Conservation (phyloP, 1,140 invertebrate species). For the Prorops nasuta region DNA sequence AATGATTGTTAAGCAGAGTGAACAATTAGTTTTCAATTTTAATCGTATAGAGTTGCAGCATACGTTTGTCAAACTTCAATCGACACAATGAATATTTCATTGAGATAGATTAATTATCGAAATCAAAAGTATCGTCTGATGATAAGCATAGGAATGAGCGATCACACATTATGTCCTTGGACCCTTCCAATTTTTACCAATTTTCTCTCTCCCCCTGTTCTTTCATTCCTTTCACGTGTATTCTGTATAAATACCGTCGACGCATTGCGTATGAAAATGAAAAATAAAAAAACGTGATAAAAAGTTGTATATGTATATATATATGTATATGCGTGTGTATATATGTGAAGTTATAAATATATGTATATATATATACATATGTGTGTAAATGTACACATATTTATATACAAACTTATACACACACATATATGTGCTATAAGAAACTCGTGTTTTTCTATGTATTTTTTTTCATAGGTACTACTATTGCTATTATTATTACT, state of each 20-base stretch:
- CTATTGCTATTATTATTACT: constrained; percentile 26
- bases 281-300: constrained; percentile 30
- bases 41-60: too few relatives aligned
- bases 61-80: too few relatives aligned
- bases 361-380: constrained; percentile 36
- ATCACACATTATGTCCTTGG: too few relatives aligned
- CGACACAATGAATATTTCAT: too few relatives aligned
- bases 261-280: constrained; percentile 14
- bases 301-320: constrained; percentile 22
- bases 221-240: constrained; percentile 10
- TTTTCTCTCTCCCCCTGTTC: neutral
- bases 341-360: neutral
- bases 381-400: too few relatives aligned
- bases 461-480: constrained; percentile 18
- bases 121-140: too few relatives aligned
- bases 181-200: too few relatives aligned
- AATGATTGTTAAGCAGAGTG: too few relatives aligned
- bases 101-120: too few relatives aligned
- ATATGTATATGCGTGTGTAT: too few relatives aligned
- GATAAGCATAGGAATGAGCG: too few relatives aligned
- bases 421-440: constrained; percentile 3
- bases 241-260: constrained; percentile 12
- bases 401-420: constrained; percentile 8
- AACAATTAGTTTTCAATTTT: too few relatives aligned
- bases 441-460: constrained; percentile 30